Base-by-base conservation (phyloP, 1,140 invertebrate genomes). In the Cotesia chilonis region DNA sequence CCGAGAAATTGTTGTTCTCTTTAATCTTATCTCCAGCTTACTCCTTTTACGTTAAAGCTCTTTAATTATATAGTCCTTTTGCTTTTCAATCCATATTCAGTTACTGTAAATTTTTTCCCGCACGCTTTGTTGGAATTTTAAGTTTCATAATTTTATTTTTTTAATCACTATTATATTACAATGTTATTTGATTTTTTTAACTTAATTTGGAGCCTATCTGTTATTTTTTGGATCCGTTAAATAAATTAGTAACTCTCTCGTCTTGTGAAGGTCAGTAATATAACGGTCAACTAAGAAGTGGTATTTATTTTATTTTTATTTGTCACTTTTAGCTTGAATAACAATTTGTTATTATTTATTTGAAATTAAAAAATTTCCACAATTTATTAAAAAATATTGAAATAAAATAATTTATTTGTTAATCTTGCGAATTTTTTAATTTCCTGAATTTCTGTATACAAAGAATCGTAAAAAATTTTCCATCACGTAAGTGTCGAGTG, bases 401-500 rank as follows among this genome's bases (percentile, higher is more conserved):
- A 2, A 47, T 47, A 10, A 10, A 47, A 9, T 10, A 51, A 9
- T 52, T 67, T 36, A 52, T 67, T 67, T 28, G 12, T 47, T 28
- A 52, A 52, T 59, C 63, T 28, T 12, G 28, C 28, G 28, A 28
- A 28, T 70, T 61, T 61, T 1, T 60, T 6, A 52, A 61, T 36
- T 20, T 28, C 6, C 4, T 20, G 10, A 61, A 37, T 59, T 67
- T 74, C 64, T 64, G 66, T 74, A 75, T 79, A 75, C 75, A 74
- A 68, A 55, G 70, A 10, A 47, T 28, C 1, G 17, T 17, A 57
- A 73, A 79, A 80, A 76, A 77, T 77, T 79, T 81, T 81, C 79
- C 79, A 81, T 81, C 75, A 75, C 79, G 71, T 78, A 76, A 68
- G 41, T 41, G 74, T 74, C 75, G 80, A 83, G 75, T 80, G 76